Base-by-base conservation (phyloP, 2,113 vertebrate species). In the Pelvicachromis taeniatus region DNA sequence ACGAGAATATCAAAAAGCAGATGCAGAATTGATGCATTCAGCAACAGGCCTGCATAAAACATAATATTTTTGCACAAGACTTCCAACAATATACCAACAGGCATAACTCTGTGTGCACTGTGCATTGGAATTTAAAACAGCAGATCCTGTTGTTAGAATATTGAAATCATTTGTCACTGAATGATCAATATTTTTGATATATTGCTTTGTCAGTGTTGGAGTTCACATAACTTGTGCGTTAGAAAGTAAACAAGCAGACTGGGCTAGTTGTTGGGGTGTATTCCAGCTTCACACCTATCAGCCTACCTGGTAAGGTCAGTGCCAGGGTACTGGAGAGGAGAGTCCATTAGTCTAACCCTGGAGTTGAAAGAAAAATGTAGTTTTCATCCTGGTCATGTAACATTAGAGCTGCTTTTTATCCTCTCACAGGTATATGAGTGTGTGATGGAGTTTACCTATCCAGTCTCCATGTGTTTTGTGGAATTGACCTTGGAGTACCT, bases 41-140 rank as follows among this genome's bases (percentile, higher is more conserved):
- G 26, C 23, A 75, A 0, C 0, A 0, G 23, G 23, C 9, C 68
- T 13, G 42, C 1, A 52, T n/a, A 75, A 75, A 33, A 75, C 70
- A 33, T 21, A n/a, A 4, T 48, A 11, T 11, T 52, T 63, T 31
- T 52, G 3, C 42, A 75, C 70, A 19, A 75, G 2, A 45, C 14
- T 48, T 73, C 42, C 70, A 52, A 75, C 45, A 52, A n/a, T 31
- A 33, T 75, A 23, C 45, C 45, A 75, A n/a, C 6, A 1, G 26
- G 70, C 26, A 75, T 31, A 52, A 19, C 33, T 29, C 45, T 52
- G 17, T 52, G 3, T 75, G 68, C 23, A 31, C 11, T 50, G 42
- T 73, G 45, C 19, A 7, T 5, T 52, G 26, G 26, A 2, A 50
- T 4, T 31, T 7, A 75, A 31, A 50, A 33, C 70, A n/a, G 70